Evolutionary conservation across 2,888 invertebrate genomes (phyloP), one percentile per base, ranked within the genome.

Genomic region (Ephialtes manifestator): DNA sequence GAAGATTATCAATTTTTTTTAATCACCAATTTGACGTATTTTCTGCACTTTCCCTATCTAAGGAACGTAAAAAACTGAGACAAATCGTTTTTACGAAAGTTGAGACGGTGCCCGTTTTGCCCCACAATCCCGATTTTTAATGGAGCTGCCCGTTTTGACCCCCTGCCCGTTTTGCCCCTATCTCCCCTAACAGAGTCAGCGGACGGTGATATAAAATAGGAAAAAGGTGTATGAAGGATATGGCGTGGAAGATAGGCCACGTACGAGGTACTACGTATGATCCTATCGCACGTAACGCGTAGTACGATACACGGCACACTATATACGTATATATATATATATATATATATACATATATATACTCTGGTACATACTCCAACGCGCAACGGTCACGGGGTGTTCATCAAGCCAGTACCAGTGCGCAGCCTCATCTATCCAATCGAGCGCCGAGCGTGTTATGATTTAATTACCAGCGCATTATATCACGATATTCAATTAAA

Each of bases 401-500:
- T 85, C 84, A 78, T 85, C 78, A 81, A 81, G 74, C 58, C 28
- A 75, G 79, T 67, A 70, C 75, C 79, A 67, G 76, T 71, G 79
- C 35, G 83, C 46, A 35, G 74, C 70, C 70, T 55, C 67, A 39
- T 79, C 53, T 65, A 76, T 82, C 76, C 78, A 78, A 85, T 85
- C 79, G 71, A 85, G 79, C 76, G 65, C 35, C 72, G 75, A 82
- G 75, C 85, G 82, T 82, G 84, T 87, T 88, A 86, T 86, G 80
- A 87, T 84, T 83, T 87, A 88, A 89, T 89, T 88, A 89, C 81
- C 84, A 65, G 63, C 70, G 79, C 78, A 84, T 87, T 86, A 87
- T 85, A 87, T 83, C 82, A 81, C 81, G 83, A 86, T 89, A 88
- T 89, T 88, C 87, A 89, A 88, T 87, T 87, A 84, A 67, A 68